phyloP scores from a whole-genome alignment of 2,888 invertebrate species.

The Aphrophora alni region DNA sequence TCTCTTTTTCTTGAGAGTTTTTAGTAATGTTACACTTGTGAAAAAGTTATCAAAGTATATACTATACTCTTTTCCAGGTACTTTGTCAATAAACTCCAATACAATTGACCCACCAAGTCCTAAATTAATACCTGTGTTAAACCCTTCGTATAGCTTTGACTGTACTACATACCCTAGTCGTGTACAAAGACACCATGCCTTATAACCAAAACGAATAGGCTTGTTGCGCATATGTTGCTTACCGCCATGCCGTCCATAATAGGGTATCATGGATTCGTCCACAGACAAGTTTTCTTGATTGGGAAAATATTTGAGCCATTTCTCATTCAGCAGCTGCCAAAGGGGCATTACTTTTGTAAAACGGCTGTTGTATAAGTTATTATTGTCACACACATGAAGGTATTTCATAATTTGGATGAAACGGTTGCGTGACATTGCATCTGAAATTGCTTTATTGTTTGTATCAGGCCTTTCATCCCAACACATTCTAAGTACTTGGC shows the following conservation, averaged over 20 bases:
- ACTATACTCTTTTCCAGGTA: not conserved
- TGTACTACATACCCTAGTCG: conserved; percentile 16
- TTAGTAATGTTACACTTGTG: conserved; percentile 9
- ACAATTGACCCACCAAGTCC: conserved; percentile 11
- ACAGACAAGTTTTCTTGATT: not conserved
- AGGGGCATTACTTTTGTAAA: not conserved
- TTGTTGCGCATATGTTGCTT: conserved; percentile 30
- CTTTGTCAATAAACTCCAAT: not conserved
- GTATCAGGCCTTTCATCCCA: conserved; percentile 34
- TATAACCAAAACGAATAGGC: conserved; percentile 17
- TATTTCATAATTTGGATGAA: conserved; percentile 10
- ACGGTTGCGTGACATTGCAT: conserved; percentile 13
- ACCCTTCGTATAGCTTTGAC: conserved; percentile 3
- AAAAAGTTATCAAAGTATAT: conserved; percentile 21
- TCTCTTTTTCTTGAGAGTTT: conserved; percentile 3
- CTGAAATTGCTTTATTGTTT: conserved; percentile 16
- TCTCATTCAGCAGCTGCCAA: not conserved
- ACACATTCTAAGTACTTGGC: conserved; percentile 28
- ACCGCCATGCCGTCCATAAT: conserved; percentile 26
- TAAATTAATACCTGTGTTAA: not conserved
- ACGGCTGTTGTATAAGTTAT: not conserved
- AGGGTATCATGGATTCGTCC: conserved; percentile 28
- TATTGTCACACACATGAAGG: conserved; percentile 33
- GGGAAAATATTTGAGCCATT: conserved; percentile 12
- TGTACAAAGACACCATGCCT: conserved; percentile 11